Evolutionary conservation across 2,113 vertebrate genomes (phyloP), one percentile per base, ranked within the genome.

Genomic region (Nettapus auritus): DNA sequence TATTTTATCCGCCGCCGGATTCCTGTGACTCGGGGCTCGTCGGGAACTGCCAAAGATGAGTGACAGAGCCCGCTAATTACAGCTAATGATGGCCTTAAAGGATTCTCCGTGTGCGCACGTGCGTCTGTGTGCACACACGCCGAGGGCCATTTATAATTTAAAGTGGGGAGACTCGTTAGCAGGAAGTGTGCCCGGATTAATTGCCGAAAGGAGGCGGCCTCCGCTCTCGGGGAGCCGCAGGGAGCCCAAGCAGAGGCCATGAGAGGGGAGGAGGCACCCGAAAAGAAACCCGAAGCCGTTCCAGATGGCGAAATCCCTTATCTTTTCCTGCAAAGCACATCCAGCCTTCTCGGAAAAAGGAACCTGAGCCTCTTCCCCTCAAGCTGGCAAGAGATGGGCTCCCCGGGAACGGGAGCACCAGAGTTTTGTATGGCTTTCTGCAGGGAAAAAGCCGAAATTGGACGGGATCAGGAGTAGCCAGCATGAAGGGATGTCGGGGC

Each of bases 81-180:
- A 83, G 94, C 92, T 97, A 97, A 97, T 94, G 96, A 97, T 97
- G 93, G 96, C 95, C 96, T 96, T 95, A 94, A 96, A 96, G 96
- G 94, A 95, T 95, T 95, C 92, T 91, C 82, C 86, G 81, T 0
- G 13, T 40, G 7, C 5, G 36, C 95, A 96, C 66, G 55, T 94
- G 90, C 94, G 85, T 91, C 90, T 96, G 94, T 96, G 87, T 97
- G 94, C 86, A 95, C 88, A 94, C 94, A 93, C 82, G 94, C 91
- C 92, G 94, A 89, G 82, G 95, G 97, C 95, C 95, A 96, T 97
- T 96, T 96, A 97, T 97, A 94, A 97, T 97, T 97, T 96, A 97
- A 95, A 95, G 94, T 91, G 94, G 80, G 95, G 86, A 93, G 79
- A 94, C 75, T 92, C 46, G 17, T 95, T 95, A 95, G 94, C 90